Conservation (phyloP, 2,888 invertebrate genomes). For the Mayetiola destructor region DNA sequence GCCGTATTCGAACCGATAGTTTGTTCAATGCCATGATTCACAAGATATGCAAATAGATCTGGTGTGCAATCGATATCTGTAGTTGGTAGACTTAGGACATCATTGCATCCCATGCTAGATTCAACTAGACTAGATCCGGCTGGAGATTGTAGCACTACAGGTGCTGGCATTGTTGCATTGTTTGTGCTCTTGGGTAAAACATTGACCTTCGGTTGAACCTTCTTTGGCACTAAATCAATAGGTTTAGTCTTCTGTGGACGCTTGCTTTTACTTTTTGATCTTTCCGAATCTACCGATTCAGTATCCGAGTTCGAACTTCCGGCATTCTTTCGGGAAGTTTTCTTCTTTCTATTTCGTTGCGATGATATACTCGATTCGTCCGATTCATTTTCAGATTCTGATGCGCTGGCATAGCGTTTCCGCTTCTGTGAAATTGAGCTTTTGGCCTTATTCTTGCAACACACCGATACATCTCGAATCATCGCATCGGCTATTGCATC, state of each 20-base stretch:
- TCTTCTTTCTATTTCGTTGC: background rate
- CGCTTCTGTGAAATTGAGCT: background rate
- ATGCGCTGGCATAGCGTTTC: background rate
- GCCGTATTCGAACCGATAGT: background rate
- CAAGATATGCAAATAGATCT: background rate
- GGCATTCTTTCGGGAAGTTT: background rate
- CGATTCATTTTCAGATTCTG: background rate
- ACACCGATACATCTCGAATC: constrained; percentile 27
- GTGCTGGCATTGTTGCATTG: background rate
- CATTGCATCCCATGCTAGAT: background rate
- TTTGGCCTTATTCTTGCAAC: constrained; percentile 24
- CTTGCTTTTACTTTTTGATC: background rate
- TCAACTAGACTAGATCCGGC: background rate
- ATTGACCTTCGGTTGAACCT: no score
- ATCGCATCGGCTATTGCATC: constrained; percentile 24
- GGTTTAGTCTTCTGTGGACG: no score
- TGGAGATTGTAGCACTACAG: background rate
- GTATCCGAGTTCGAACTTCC: background rate
- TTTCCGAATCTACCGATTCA: background rate
- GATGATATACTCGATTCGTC: background rate
- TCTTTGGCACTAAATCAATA: no score
- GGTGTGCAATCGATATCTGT: constrained; percentile 1
- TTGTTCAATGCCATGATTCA: background rate
- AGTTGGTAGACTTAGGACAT: background rate
- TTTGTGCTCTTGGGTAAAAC: no score